Evolutionary conservation across 2,888 invertebrate genomes (phyloP).

Genomic region (Agapetus fuscipes): DNA sequence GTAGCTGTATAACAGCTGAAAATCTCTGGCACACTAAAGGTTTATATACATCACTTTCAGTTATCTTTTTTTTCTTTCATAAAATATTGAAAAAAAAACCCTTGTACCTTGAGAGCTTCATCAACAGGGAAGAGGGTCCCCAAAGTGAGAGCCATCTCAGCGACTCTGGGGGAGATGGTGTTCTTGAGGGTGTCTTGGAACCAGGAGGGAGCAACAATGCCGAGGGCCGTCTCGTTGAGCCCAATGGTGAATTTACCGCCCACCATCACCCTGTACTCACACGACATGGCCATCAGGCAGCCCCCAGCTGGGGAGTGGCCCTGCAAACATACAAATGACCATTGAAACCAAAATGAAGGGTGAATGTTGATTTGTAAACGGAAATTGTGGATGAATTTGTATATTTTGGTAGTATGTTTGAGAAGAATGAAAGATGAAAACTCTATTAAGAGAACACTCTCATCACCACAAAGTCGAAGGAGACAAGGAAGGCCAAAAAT

Average conservation of each 20-base stretch:
- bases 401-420: constrained; percentile 1
- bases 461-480: too few relatives aligned
- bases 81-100: too few relatives aligned
- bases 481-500: too few relatives aligned
- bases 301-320: constrained; percentile 45
- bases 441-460: too few relatives aligned
- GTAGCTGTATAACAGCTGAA: too few relatives aligned
- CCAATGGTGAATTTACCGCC: constrained; percentile 59
- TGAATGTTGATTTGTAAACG: too few relatives aligned
- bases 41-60: too few relatives aligned
- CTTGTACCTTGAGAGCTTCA: constrained; percentile 53
- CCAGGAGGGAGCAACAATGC: constrained; percentile 60
- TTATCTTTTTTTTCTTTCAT: too few relatives aligned
- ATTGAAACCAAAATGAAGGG: too few relatives aligned
- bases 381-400: background rate
- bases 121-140: constrained; percentile 58
- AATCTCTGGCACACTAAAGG: too few relatives aligned
- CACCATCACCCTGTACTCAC: constrained; percentile 60
- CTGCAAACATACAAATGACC: constrained; percentile 25
- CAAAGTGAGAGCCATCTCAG: constrained; percentile 57
- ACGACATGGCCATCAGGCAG: constrained; percentile 49
- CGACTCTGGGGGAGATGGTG: constrained; percentile 46
- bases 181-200: constrained; percentile 41
- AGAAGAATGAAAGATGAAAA: too few relatives aligned
- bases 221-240: constrained; percentile 67